These are phyloP conservation scores for Lymantria monacha DNA, from an alignment of 2,888 invertebrate species.

Conservation along the genomic window DNA sequence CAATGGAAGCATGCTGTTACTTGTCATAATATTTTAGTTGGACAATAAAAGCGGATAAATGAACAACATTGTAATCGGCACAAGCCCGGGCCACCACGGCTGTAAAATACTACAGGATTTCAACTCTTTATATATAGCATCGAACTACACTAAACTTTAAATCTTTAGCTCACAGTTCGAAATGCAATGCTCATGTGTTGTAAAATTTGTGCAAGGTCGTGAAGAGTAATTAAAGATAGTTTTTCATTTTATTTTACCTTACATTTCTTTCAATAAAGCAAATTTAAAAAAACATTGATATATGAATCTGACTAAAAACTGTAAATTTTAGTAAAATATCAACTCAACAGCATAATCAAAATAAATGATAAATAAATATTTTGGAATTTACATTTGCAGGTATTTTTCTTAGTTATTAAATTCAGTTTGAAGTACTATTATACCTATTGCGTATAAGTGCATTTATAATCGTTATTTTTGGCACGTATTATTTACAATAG, in stretches of 20 bases:
- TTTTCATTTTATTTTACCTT: conserved; percentile 11
- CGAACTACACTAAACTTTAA: conserved; percentile 20
- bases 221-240: conserved; percentile 8
- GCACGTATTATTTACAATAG: too few species aligned
- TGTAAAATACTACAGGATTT: conserved; percentile 34
- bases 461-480: too few species aligned
- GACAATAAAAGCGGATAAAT: conserved; percentile 49
- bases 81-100: conserved; percentile 31
- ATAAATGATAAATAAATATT: too few species aligned
- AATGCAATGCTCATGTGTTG: conserved; percentile 1
- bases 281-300: not conserved
- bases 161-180: conserved; percentile 2
- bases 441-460: too few species aligned
- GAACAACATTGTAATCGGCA: conserved; percentile 43
- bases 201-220: conserved; percentile 3
- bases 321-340: not conserved
- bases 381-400: too few species aligned
- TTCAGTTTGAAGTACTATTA: too few species aligned
- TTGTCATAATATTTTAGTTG: conserved; percentile 47
- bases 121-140: conserved; percentile 13
- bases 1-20: conserved; percentile 42
- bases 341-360: not conserved
- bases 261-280: not conserved
- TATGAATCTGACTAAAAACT: too few species aligned
- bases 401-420: too few species aligned